Evolutionary conservation across 2,888 invertebrate species (phyloP).

Genomic region (Clistopyga incitator): DNA sequence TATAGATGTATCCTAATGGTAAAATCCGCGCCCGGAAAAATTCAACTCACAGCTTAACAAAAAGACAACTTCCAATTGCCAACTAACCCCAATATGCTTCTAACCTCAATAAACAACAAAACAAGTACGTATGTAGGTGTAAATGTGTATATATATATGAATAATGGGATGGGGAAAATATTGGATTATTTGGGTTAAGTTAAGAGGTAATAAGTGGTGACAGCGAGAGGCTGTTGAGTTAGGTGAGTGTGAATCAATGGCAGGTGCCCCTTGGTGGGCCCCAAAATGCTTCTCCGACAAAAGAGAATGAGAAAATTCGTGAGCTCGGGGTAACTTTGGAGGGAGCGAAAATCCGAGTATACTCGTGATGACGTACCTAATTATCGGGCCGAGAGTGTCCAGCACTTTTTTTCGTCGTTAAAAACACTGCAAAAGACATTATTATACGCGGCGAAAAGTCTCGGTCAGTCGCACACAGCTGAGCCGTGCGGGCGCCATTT

Average conservation of each 20-base stretch:
- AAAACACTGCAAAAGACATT: constrained; percentile 76
- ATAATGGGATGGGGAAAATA: neutral
- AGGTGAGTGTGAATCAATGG: constrained; percentile 69
- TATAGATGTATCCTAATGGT: too few relatives aligned
- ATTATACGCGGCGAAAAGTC: constrained; percentile 72
- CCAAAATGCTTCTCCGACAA: constrained; percentile 72
- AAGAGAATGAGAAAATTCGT: too few relatives aligned
- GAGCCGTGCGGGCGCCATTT: constrained; percentile 83
- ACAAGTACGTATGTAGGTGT: too few relatives aligned
- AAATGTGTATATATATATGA: too few relatives aligned
- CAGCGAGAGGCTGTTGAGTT: constrained; percentile 30
- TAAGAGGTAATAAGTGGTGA: constrained; percentile 49
- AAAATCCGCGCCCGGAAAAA: too few relatives aligned
- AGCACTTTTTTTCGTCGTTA: constrained; percentile 76
- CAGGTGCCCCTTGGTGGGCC: constrained; percentile 72
- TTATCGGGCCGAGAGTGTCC: constrained; percentile 73
- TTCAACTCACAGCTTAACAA: too few relatives aligned
- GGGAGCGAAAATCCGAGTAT: too few relatives aligned
- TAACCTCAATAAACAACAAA: too few relatives aligned
- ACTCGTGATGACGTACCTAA: constrained; percentile 77
- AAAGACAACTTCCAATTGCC: too few relatives aligned
- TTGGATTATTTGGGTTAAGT: neutral
- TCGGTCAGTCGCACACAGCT: constrained; percentile 78
- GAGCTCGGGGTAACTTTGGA: too few relatives aligned
- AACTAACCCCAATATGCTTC: too few relatives aligned